A percentile compares a stretch with the other conserved stretches of the same genome.
These are phyloP conservation scores for Thalassaphorura encarpata DNA, from an alignment of 1,140 invertebrate species.

Conservation along the genomic window DNA sequence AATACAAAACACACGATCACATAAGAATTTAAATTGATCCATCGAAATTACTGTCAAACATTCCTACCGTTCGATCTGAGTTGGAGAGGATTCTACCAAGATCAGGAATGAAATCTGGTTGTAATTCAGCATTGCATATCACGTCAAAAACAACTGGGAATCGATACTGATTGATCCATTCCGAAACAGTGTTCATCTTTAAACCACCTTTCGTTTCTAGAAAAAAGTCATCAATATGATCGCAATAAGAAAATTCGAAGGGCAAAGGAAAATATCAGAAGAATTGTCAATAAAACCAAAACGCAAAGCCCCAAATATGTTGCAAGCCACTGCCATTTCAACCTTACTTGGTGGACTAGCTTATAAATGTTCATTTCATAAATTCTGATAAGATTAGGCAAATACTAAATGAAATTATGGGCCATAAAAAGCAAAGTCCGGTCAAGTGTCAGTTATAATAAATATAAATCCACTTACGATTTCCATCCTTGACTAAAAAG, in stretches of 20 bases:
- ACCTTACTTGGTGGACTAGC: no score
- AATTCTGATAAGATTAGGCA: no score
- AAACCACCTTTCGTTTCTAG: constrained; percentile 23
- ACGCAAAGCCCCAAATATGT: no score
- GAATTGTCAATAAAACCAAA: no score
- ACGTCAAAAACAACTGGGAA: constrained; percentile 25
- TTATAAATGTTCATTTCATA: no score
- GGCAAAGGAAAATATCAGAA: not conserved
- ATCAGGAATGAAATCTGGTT: not conserved
- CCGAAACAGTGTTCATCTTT: not conserved
- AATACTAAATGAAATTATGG: no score
- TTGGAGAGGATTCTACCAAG: not conserved
- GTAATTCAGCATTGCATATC: constrained; percentile 4
- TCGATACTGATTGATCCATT: constrained; percentile 13
- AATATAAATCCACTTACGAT: constrained; percentile 10
- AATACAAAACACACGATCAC: no score
- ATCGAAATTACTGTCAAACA: no score
- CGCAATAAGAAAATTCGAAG: no score
- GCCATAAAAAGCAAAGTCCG: not conserved
- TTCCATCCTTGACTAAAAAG: constrained; percentile 29
- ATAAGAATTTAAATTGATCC: no score
- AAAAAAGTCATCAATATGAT: constrained; percentile 7
- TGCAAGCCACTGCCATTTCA: no score
- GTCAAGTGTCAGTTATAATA: not conserved
- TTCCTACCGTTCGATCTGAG: no score